phyloP scores from a whole-genome alignment of 2,113 vertebrate genomes.

The Romanogobio albipinnatus region DNA sequence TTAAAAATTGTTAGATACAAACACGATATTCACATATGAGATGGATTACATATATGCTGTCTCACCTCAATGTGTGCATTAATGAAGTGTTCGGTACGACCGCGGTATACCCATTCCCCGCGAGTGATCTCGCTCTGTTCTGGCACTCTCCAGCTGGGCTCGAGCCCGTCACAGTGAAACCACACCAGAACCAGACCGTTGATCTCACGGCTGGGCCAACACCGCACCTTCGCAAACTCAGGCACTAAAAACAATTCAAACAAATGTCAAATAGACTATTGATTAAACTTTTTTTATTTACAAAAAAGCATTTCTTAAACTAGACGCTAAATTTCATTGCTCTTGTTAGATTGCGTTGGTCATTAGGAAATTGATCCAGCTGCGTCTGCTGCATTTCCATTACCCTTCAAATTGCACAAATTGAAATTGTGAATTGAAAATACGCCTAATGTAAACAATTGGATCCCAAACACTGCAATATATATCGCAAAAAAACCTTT shows the following conservation, averaged over 20 bases:
- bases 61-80: conserved; percentile 77
- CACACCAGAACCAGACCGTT: conserved; percentile 77
- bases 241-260: conserved; percentile 70
- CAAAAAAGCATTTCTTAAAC: too few relatives aligned
- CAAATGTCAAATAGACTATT: background rate
- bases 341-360: too few relatives aligned
- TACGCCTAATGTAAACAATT: too few relatives aligned
- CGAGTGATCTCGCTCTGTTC: conserved; percentile 72
- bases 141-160: conserved; percentile 73
- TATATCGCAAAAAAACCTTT: too few relatives aligned
- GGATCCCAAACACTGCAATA: too few relatives aligned
- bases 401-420: too few relatives aligned
- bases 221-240: conserved; percentile 70
- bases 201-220: conserved; percentile 77
- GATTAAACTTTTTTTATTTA: background rate
- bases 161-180: conserved; percentile 75
- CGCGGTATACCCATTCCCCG: conserved; percentile 73
- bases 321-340: too few relatives aligned
- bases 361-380: too few relatives aligned
- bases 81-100: conserved; percentile 77
- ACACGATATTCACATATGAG: background rate
- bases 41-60: background rate
- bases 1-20: background rate
- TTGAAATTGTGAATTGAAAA: too few relatives aligned
- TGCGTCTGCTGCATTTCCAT: too few relatives aligned